Percentiles rank a stretch among this genome's conserved stretches.
Evolutionary conservation across 2,113 vertebrate genomes (phyloP).

Genomic region (Chlorodrepanis virens): DNA sequence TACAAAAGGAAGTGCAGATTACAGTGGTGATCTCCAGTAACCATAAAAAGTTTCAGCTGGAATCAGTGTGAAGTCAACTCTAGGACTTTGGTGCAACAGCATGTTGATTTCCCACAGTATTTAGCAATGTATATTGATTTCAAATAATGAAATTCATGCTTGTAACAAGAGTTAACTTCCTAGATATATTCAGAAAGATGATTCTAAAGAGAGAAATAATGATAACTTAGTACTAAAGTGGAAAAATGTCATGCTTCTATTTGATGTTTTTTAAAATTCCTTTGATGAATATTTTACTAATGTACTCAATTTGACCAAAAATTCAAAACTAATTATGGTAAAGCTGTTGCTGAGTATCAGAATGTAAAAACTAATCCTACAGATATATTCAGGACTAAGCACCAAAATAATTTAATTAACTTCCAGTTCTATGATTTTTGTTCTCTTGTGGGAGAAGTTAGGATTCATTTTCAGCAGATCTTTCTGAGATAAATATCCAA

Average conservation of each 20-base stretch:
- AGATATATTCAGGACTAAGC: neutral
- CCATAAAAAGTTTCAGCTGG: neutral
- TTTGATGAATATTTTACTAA: conserved; percentile 36
- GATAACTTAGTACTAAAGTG: neutral
- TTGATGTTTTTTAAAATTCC: neutral
- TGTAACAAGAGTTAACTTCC: neutral
- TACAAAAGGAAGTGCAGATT: neutral
- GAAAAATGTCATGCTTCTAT: neutral
- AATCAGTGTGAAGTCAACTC: neutral
- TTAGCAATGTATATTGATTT: neutral
- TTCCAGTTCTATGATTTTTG: neutral
- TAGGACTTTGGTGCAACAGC: neutral
- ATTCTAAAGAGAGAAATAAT: neutral
- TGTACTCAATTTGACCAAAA: neutral
- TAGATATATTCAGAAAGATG: neutral
- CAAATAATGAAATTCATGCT: neutral
- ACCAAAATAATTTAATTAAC: neutral
- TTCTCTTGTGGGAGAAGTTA: neutral
- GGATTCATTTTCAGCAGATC: neutral
- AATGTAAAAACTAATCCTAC: neutral
- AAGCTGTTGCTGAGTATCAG: neutral
- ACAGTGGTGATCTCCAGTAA: neutral
- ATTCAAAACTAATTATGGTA: neutral
- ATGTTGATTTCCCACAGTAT: conserved; percentile 25
- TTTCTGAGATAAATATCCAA: neutral